These are phyloP conservation scores for Diploscapter pachys DNA, from an alignment of 1,140 invertebrate genomes.

Conservation along the genomic window DNA sequence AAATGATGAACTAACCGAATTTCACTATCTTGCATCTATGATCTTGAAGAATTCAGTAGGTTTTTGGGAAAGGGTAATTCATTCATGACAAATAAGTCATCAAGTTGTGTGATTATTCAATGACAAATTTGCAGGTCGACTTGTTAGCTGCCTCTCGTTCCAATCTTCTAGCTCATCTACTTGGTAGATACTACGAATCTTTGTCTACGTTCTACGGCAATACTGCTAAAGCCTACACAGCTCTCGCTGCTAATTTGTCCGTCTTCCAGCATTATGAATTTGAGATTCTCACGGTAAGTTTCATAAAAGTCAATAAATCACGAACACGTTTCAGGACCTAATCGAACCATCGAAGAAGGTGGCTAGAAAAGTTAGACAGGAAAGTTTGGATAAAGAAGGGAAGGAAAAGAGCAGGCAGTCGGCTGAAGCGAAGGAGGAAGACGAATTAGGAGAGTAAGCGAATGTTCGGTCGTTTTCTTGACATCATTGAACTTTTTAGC, in stretches of 20 bases:
- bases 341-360: constrained; percentile 31
- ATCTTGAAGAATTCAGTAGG: background rate
- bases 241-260: constrained; percentile 76
- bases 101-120: too few species aligned
- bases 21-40: background rate
- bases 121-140: constrained; percentile 77
- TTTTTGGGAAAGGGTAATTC: too few species aligned
- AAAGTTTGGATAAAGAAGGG: constrained; percentile 3
- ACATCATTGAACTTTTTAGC: background rate
- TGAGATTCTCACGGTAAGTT: constrained; percentile 72
- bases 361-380: constrained; percentile 18
- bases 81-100: too few species aligned
- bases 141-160: constrained; percentile 82
- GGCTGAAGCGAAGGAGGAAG: constrained; percentile 16
- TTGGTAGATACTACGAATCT: constrained; percentile 86
- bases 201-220: constrained; percentile 80
- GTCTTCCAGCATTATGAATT: constrained; percentile 88
- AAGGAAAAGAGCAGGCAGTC: constrained; percentile 6
- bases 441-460: background rate
- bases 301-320: background rate
- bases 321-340: constrained; percentile 20
- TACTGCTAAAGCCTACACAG: constrained; percentile 72
- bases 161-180: constrained; percentile 63
- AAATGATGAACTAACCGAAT: background rate
- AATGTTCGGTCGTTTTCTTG: background rate